Conservation (phyloP, 1,140 invertebrate genomes). For the Scaptomyza montana region DNA sequence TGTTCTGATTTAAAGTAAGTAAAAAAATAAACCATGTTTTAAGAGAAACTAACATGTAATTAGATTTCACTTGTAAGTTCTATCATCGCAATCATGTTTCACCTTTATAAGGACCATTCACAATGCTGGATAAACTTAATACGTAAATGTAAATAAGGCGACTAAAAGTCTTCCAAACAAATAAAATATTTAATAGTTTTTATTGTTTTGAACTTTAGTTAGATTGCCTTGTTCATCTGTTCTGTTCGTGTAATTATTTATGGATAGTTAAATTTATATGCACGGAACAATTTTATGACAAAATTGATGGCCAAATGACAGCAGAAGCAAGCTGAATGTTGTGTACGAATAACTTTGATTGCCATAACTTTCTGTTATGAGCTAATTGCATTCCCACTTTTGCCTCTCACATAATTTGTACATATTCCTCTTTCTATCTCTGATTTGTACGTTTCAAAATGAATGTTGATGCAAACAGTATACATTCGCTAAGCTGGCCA, state of each 20-base stretch:
- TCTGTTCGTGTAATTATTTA: not conserved
- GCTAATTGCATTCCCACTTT: conserved; percentile 19
- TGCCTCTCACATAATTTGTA: not conserved
- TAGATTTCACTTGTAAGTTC: no score
- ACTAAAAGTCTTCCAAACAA: no score
- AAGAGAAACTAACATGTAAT: no score
- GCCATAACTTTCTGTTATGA: conserved; percentile 12
- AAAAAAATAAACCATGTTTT: not conserved
- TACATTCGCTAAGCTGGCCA: conserved; percentile 2
- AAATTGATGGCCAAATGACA: conserved; percentile 1
- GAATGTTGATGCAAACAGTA: conserved; percentile 7
- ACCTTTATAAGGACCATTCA: no score
- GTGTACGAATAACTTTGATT: conserved; percentile 1
- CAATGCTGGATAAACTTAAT: no score
- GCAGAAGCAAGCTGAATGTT: not conserved
- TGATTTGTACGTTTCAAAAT: not conserved
- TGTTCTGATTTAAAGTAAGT: not conserved
- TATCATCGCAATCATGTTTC: no score
- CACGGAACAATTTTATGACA: not conserved
- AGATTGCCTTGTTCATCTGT: not conserved
- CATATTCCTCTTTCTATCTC: not conserved
- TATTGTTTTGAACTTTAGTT: not conserved
- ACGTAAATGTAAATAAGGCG: no score
- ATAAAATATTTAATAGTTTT: no score
- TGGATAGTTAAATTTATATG: not conserved